Conservation (phyloP, 2,797 vertebrate species). For the Bryconaethiops microstoma region DNA sequence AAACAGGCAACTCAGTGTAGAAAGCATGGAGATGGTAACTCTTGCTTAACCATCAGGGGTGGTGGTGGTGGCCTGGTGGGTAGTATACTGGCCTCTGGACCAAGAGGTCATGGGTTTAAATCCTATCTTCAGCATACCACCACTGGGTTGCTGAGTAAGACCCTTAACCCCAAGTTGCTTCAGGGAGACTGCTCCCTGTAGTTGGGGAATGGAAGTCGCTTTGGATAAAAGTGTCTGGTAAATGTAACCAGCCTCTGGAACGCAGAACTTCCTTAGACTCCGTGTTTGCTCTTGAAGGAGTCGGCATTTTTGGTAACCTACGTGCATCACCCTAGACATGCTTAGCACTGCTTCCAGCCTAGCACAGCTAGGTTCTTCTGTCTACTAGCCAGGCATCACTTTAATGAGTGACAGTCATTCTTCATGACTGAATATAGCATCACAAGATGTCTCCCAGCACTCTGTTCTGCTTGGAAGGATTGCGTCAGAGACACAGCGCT, state of each 20-base stretch:
- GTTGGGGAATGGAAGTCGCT: too few species aligned
- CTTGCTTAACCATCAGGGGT: background rate
- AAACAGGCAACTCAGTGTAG: too few species aligned
- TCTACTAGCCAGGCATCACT: constrained; percentile 21
- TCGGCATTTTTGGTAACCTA: background rate
- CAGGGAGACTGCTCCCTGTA: too few species aligned
- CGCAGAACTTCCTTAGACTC: background rate
- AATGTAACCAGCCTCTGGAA: background rate
- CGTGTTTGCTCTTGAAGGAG: background rate
- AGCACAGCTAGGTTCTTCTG: constrained; percentile 25
- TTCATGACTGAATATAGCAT: constrained; percentile 39
- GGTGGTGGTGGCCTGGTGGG: too few species aligned
- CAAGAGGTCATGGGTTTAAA: too few species aligned
- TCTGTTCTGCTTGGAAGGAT: constrained; percentile 28
- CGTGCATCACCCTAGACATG: background rate
- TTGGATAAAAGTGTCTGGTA: too few species aligned
- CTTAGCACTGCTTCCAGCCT: background rate
- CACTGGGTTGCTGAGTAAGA: too few species aligned
- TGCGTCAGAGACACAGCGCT: constrained; percentile 36
- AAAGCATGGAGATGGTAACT: background rate
- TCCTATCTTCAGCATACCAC: too few species aligned
- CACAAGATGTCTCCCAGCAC: constrained; percentile 35
- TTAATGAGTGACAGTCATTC: constrained; percentile 45
- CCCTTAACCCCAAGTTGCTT: too few species aligned
- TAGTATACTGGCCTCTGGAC: too few species aligned